Conservation (phyloP, 1,140 invertebrate genomes). For the Drosophila varians region DNA sequence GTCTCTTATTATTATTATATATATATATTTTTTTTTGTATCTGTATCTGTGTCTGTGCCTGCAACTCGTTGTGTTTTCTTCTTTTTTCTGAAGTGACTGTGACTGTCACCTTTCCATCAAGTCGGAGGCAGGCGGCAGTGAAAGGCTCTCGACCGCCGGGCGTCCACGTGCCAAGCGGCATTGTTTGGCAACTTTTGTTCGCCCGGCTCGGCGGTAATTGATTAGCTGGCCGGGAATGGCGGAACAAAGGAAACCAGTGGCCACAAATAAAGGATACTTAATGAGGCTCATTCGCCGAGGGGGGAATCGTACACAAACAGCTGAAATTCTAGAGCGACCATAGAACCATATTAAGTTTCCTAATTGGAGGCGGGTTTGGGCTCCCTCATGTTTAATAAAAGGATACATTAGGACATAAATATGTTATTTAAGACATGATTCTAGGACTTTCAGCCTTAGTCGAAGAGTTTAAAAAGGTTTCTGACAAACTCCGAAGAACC, state of each 20-base stretch:
- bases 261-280: constrained; percentile 23
- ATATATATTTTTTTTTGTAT: not conserved
- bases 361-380: constrained; percentile 10
- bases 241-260: constrained; percentile 36
- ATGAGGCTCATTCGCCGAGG: constrained; percentile 19
- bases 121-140: constrained; percentile 52
- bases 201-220: constrained; percentile 54
- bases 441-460: too few species aligned
- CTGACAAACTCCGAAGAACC: not conserved
- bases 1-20: constrained; percentile 11
- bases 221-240: constrained; percentile 50
- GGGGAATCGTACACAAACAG: constrained; percentile 10
- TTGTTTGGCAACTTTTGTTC: constrained; percentile 59
- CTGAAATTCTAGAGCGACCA: constrained; percentile 13
- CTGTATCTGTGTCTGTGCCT: constrained; percentile 12
- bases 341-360: constrained; percentile 27
- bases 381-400: not conserved
- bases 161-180: constrained; percentile 69
- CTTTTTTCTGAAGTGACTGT: constrained; percentile 42
- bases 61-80: constrained; percentile 21
- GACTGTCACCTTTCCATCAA: constrained; percentile 80
- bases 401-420: not conserved
- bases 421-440: too few species aligned
- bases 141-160: constrained; percentile 58
- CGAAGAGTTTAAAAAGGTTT: not conserved